These are phyloP conservation scores for Squalus acanthias DNA, from an alignment of 2,797 vertebrate species.

Conservation along the genomic window DNA sequence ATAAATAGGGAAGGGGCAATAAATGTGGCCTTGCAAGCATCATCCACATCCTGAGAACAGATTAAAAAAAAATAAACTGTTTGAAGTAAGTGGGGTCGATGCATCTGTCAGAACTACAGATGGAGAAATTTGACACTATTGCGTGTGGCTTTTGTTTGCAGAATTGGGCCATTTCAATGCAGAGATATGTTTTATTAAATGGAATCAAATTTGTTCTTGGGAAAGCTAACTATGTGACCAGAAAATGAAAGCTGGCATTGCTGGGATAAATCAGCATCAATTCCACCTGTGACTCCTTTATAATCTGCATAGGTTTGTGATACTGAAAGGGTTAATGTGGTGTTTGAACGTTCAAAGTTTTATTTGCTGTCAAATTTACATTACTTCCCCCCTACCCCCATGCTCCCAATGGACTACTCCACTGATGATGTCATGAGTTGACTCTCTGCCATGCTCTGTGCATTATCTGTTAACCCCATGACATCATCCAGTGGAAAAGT, in stretches of 20 bases:
- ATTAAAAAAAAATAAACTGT: background rate
- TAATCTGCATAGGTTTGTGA: background rate
- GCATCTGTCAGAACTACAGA: background rate
- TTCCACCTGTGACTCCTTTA: background rate
- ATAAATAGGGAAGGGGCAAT: background rate
- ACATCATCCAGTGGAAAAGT: constrained; percentile 31
- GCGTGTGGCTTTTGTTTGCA: background rate
- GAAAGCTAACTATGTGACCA: background rate
- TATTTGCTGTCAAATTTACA: constrained; percentile 30
- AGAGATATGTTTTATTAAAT: background rate
- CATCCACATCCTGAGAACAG: background rate
- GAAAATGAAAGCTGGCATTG: background rate
- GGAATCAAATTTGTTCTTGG: background rate
- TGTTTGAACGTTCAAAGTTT: background rate
- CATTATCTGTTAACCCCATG: constrained; percentile 33
- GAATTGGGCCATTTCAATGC: background rate
- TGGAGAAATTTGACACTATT: background rate
- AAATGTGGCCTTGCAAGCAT: background rate
- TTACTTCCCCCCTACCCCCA: constrained; percentile 15
- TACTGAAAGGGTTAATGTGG: background rate
- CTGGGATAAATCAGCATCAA: background rate
- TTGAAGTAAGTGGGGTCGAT: background rate
- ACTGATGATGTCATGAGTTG: constrained; percentile 31
- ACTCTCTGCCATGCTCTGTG: constrained; percentile 35
- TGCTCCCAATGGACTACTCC: constrained; percentile 19